Evolutionary conservation across 2,797 vertebrate genomes (phyloP), one percentile per base, ranked within the genome.

Genomic region (Orestias chungarensis): DNA sequence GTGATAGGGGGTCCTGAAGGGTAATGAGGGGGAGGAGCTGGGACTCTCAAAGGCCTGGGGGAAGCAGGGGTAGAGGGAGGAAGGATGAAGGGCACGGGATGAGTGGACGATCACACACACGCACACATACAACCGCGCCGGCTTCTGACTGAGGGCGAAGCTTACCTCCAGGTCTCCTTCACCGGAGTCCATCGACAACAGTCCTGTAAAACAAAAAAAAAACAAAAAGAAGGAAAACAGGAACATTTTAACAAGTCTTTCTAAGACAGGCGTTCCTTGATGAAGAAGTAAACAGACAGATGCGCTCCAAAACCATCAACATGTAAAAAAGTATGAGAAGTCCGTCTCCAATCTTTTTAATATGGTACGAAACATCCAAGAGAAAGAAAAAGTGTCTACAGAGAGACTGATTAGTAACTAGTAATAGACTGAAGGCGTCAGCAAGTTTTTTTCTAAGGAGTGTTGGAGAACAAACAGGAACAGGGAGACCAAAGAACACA

Each of bases 31-130:
- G 50, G 97, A 97, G 76, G 95, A 96, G 52, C 94, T 94, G 27
- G 96, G 96, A 42, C 96, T 97, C 84, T 97, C 96, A 88, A 89
- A 90, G 40, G 90, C 89, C 96, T 98, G 87, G 64, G 83, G 69
- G 54, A 46, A 75, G 62, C 55, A 62, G 77, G 54, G 38, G 70
- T 5, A 62, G 23, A 61, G 62, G 70, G 47, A 42, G 73, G 72
- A 74, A 59, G 71, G 73, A 74, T 23, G 79, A 64, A 46, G 72
- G 64, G 73, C 47, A 17, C 8, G 79, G 74, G 71, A 76, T 82
- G 86, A 89, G 83, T 71, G 78, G 73, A 64, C n/a, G 33, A 23
- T 86, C 75, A 68, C 79, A 57, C 83, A 74, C 25, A 78, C 79
- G n/a, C 64, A 61, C 80, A 74, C 66, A 40, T 18, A 71, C 83